A percentile compares a stretch with the other conserved stretches of the same genome.
Evolutionary conservation across 2,797 vertebrate species (phyloP).

Genomic region (Silurus aristotelis): DNA sequence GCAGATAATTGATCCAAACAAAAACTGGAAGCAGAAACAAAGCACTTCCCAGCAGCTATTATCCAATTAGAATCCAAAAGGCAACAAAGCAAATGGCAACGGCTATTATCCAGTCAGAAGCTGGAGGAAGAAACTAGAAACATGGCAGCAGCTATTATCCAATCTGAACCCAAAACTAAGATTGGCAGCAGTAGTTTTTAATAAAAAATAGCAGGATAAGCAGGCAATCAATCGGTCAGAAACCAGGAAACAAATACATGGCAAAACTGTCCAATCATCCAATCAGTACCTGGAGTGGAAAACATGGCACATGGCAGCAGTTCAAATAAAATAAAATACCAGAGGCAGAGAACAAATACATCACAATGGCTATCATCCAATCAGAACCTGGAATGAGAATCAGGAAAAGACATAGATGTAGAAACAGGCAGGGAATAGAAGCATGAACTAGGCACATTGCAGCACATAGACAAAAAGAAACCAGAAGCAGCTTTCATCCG

Average conservation of each 20-base stretch:
- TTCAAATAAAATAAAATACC: background rate
- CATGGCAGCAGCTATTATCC: background rate
- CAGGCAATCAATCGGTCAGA: background rate
- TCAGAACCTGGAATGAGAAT: background rate
- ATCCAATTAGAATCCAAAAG: background rate
- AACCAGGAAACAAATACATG: background rate
- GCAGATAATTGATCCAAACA: background rate
- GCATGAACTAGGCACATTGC: background rate
- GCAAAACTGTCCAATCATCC: background rate
- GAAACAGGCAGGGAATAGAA: background rate
- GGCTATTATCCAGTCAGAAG: background rate
- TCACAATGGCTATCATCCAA: background rate
- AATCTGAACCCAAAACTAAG: background rate
- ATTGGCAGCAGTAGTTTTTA: background rate
- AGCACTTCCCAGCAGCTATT: background rate
- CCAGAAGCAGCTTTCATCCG: background rate
- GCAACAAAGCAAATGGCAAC: background rate
- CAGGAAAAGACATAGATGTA: background rate
- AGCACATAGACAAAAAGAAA: background rate
- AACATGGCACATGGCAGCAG: background rate
- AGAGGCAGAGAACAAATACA: background rate
- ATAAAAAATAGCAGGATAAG: background rate
- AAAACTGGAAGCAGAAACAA: background rate
- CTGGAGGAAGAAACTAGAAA: background rate
- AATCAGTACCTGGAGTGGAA: too few species aligned